Base-by-base conservation (phyloP, 2,797 vertebrate genomes). In the Petrocephalus schoutedeni region DNA sequence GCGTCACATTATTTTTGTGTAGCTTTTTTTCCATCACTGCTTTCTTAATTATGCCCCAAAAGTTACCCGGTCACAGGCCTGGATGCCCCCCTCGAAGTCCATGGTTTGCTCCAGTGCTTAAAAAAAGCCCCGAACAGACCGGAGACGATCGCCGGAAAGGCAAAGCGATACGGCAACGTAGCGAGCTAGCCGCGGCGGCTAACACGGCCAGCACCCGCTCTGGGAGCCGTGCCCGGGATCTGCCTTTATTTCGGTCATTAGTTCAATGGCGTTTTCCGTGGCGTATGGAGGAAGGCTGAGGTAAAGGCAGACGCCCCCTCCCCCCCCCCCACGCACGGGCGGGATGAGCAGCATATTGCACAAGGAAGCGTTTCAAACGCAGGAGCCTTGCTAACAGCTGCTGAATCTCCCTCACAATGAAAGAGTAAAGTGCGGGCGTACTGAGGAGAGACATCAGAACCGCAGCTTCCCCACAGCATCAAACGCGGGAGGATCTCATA, bases 171-270 rank as follows among this genome's bases (percentile, higher is more conserved):
- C 16, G 7, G 71, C n/a, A 45, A 77, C 16, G 5, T 14, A 8
- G 2, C 14, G 41, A 45, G 41, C 36, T 77, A 77, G 71, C 28
- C 71, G 1, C 4, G 41, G n/a, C 7, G 49, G 16, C 58, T 67
- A 36, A 36, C 56, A 7, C 16, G 1, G 19, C 0, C 71, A 16
- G 58, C 28, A 64, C 12, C n/a, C 28, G 71, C 28, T 83, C 88
- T 89, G 86, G 32, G 36, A 49, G 56, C 36, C 87, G 61, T 16
- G 56, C 32, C 67, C 45, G 49, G 36, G 86, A 85, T 83, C 89
- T 49, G 89, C 80, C 86, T 88, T 90, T 0, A 89, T 88, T 74
- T 88, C 49, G 36, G 84, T 91, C 88, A 90, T 90, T 89, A 88
- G 14, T 51, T 45, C 32, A 45, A 23, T 0, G 36, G 32, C 32